Conservation (phyloP, 2,888 invertebrate genomes). For the Hypsopygia costalis region DNA sequence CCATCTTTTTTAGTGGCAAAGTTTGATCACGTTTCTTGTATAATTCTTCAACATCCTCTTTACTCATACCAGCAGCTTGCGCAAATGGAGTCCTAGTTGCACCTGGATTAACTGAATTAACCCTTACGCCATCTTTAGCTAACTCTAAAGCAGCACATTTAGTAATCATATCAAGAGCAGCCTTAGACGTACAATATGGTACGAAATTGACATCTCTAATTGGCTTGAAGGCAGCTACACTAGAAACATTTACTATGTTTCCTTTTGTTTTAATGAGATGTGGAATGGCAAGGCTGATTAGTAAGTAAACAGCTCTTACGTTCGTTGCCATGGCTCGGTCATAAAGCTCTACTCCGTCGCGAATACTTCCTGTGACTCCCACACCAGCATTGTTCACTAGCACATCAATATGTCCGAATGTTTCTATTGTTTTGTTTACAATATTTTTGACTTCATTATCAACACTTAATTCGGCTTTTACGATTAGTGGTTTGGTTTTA, state of each 20-base stretch:
- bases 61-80: conserved; percentile 84
- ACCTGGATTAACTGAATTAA: conserved; percentile 96
- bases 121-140: conserved; percentile 87
- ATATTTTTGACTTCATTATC: conserved; percentile 84
- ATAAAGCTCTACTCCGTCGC: conserved; percentile 89
- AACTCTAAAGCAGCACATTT: conserved; percentile 92
- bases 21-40: conserved; percentile 88
- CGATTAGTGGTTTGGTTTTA: conserved; percentile 73
- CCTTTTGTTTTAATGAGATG: conserved; percentile 89
- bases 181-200: conserved; percentile 95
- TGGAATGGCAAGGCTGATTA: conserved; percentile 91
- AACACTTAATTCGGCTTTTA: conserved; percentile 83
- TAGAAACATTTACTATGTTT: conserved; percentile 95
- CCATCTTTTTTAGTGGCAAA: conserved; percentile 93
- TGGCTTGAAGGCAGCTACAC: conserved; percentile 88
- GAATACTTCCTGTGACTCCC: conserved; percentile 87
- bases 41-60: conserved; percentile 82
- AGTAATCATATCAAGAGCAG: conserved; percentile 96
- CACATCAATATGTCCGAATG: conserved; percentile 86
- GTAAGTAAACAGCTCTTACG: conserved; percentile 86
- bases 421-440: conserved; percentile 82
- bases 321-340: conserved; percentile 93
- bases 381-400: conserved; percentile 93
- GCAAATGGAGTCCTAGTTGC: conserved; percentile 86
- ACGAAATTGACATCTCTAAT: conserved; percentile 84